phyloP scores from a whole-genome alignment of 1,140 invertebrate genomes.

The Trichonephila clavipes region DNA sequence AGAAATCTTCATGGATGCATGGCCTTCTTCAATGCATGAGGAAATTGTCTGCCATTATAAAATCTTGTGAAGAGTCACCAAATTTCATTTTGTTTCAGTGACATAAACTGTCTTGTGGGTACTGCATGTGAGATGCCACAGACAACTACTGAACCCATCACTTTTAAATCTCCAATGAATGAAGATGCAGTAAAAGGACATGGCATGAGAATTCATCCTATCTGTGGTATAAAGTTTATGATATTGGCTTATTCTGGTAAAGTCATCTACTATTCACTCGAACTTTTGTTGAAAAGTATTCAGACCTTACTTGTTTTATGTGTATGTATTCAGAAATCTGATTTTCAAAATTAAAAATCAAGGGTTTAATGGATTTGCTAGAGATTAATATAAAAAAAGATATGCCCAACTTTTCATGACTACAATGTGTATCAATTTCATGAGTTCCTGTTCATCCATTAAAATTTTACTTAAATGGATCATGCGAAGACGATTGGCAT shows the following conservation, averaged over 20 bases:
- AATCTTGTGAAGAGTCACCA: neutral
- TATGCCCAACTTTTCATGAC: no score
- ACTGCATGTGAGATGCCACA: conserved; percentile 13
- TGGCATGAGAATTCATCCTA: conserved; percentile 37
- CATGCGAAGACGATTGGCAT: no score
- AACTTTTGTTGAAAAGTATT: neutral
- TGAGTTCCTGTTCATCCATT: no score
- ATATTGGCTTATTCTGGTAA: neutral
- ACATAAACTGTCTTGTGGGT: conserved; percentile 51
- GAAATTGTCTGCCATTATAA: neutral
- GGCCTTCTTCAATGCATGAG: neutral
- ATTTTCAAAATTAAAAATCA: neutral
- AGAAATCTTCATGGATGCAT: neutral
- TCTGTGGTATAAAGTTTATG: neutral
- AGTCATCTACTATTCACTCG: neutral
- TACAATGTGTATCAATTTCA: no score
- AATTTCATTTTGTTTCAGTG: conserved; percentile 56
- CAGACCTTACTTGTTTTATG: neutral
- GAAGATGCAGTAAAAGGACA: conserved; percentile 13
- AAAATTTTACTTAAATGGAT: no score
- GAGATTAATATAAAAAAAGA: no score
- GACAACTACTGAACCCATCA: conserved; percentile 45
- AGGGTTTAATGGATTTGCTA: no score
- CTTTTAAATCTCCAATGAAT: neutral
- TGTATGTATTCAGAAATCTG: neutral